These are phyloP conservation scores for Enoplosus armatus DNA, from an alignment of 2,797 vertebrate species.

Conservation along the genomic window DNA sequence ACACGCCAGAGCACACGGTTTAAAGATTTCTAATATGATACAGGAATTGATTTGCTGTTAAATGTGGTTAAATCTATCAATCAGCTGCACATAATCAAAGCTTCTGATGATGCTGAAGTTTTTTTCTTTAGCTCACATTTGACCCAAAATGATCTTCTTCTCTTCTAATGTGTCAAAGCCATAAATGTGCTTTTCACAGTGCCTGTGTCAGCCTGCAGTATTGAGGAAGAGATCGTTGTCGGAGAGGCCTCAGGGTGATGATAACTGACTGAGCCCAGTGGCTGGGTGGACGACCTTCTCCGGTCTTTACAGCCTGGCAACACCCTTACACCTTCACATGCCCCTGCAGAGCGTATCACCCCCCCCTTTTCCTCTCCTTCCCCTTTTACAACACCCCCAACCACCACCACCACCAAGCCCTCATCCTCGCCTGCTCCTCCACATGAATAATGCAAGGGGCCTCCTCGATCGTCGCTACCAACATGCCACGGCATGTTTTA, in stretches of 20 bases:
- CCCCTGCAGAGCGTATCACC: slow-evolving; percentile 31
- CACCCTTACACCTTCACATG: slow-evolving; percentile 67
- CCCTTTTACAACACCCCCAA: slow-evolving; percentile 24
- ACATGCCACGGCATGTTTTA: slow-evolving; percentile 85
- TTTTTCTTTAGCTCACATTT: slow-evolving; percentile 20
- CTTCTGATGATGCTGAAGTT: slow-evolving; percentile 25
- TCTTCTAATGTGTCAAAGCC: slow-evolving; percentile 19
- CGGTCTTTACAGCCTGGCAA: slow-evolving; percentile 69
- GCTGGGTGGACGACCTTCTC: slow-evolving; percentile 51
- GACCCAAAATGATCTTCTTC: not conserved
- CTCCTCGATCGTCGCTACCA: slow-evolving; percentile 73
- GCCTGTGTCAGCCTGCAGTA: not conserved
- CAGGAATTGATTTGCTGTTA: slow-evolving; percentile 62
- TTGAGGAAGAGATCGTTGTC: not conserved
- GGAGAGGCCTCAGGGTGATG: slow-evolving; percentile 28
- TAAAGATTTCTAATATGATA: slow-evolving; percentile 18
- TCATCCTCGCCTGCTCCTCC: slow-evolving; percentile 54
- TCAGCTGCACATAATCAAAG: slow-evolving; percentile 14
- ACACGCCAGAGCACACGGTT: not conserved
- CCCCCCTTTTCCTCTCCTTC: slow-evolving; percentile 5
- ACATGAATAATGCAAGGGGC: slow-evolving; percentile 81
- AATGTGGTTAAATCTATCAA: slow-evolving; percentile 31
- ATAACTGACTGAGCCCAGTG: slow-evolving; percentile 43
- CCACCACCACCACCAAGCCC: slow-evolving; percentile 33
- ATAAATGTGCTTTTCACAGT: slow-evolving; percentile 6